phyloP scores from a whole-genome alignment of 2,888 invertebrate species.

The Tinea trinotella region DNA sequence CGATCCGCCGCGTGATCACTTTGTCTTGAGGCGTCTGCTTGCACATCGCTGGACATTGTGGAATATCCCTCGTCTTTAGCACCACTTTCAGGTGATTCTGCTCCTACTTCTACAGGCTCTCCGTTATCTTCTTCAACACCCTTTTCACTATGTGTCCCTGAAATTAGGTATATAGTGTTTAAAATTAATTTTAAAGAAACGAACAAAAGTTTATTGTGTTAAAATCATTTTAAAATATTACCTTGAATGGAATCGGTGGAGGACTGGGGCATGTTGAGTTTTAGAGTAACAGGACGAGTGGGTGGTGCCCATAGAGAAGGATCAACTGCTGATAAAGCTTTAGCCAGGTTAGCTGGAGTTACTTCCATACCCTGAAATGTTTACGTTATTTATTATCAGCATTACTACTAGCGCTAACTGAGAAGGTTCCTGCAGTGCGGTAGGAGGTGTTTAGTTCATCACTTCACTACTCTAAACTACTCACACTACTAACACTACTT shows the following conservation, averaged over 20 bases:
- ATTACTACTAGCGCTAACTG: not conserved
- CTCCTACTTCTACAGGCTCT: slow-evolving; percentile 78
- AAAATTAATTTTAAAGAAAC: too few species aligned
- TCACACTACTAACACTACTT: too few species aligned
- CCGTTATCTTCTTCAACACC: slow-evolving; percentile 55
- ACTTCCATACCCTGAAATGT: slow-evolving; percentile 69
- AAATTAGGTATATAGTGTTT: too few species aligned
- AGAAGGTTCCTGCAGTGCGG: too few species aligned
- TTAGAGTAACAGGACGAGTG: slow-evolving; percentile 78
- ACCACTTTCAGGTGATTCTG: slow-evolving; percentile 82
- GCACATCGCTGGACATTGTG: slow-evolving; percentile 87
- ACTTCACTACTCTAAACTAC: too few species aligned
- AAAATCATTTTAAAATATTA: slow-evolving; percentile 26
- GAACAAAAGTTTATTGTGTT: too few species aligned
- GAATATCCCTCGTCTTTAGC: slow-evolving; percentile 88
- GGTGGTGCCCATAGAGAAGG: slow-evolving; percentile 79
- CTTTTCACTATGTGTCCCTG: slow-evolving; percentile 48
- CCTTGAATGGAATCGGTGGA: slow-evolving; percentile 43
- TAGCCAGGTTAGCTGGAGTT: slow-evolving; percentile 74
- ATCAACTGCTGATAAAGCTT: slow-evolving; percentile 76
- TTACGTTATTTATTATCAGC: not conserved
- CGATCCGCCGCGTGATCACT: slow-evolving; percentile 71
- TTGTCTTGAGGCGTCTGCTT: slow-evolving; percentile 77
- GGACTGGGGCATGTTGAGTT: slow-evolving; percentile 76
- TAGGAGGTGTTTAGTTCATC: too few species aligned